These are phyloP conservation scores for Xenopus petersii DNA, from an alignment of 2,797 vertebrate species.

Conservation along the genomic window DNA sequence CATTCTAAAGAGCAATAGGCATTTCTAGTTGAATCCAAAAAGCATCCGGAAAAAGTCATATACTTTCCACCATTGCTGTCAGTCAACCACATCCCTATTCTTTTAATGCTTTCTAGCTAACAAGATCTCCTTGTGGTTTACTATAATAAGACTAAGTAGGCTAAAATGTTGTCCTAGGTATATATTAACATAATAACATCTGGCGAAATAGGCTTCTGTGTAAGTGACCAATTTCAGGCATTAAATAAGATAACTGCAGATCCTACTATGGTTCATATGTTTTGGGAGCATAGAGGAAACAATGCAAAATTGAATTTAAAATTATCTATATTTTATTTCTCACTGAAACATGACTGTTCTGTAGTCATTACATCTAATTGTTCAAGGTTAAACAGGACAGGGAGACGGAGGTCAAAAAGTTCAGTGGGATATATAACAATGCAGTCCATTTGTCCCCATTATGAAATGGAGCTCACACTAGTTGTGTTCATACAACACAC, in stretches of 20 bases:
- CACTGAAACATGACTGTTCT: slow-evolving; percentile 70
- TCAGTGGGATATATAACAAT: slow-evolving; percentile 49
- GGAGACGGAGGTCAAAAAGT: slow-evolving; percentile 67
- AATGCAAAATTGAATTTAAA: slow-evolving; percentile 75
- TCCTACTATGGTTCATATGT: slow-evolving; percentile 57
- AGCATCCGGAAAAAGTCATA: slow-evolving; percentile 24
- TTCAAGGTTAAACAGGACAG: slow-evolving; percentile 70
- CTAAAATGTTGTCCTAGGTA: slow-evolving; percentile 59
- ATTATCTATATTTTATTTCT: slow-evolving; percentile 69
- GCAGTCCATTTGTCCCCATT: slow-evolving; percentile 35
- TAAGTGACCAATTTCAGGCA: slow-evolving; percentile 60
- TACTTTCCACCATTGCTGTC: slow-evolving; percentile 35
- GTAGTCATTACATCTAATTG: slow-evolving; percentile 78
- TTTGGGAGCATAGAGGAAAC: slow-evolving; percentile 59
- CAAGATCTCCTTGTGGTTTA: slow-evolving; percentile 49
- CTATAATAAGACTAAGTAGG: slow-evolving; percentile 56
- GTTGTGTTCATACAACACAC: slow-evolving; percentile 34
- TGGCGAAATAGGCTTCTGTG: slow-evolving; percentile 55
- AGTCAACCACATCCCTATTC: slow-evolving; percentile 43
- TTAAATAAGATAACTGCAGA: slow-evolving; percentile 54
- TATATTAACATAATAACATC: slow-evolving; percentile 48
- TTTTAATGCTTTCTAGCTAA: slow-evolving; percentile 49
- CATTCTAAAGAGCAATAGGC: neutral
- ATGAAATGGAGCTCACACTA: slow-evolving; percentile 35
- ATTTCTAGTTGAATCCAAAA: slow-evolving; percentile 3